Evolutionary conservation across 53 echinoderm and acorn worm genomes (phyloP).

Genomic region (Patiria pectinifera): DNA sequence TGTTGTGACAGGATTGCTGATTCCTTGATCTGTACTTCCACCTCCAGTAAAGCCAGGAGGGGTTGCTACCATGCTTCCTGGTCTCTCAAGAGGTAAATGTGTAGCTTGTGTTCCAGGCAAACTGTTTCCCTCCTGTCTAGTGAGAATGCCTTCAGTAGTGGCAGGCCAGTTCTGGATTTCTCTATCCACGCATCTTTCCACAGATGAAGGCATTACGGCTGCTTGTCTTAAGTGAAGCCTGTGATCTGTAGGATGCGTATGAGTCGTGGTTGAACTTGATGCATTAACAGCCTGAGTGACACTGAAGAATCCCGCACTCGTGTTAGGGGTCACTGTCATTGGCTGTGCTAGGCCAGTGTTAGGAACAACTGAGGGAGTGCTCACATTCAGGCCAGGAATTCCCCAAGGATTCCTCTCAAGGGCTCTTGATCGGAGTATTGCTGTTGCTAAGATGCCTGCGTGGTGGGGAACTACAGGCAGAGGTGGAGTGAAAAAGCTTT

Average conservation of each 20-base stretch:
- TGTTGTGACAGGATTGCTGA: conserved; percentile 1
- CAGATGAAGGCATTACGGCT: conserved; percentile 15
- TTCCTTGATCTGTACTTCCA: conserved; percentile 8
- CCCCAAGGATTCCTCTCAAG: conserved; percentile 58
- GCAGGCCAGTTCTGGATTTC: conserved; percentile 4
- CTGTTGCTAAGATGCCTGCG: conserved; percentile 51
- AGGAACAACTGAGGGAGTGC: conserved; percentile 10
- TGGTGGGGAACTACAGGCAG: conserved; percentile 48
- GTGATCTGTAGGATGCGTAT: conserved; percentile 15
- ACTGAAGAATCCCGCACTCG: not conserved
- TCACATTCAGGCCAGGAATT: conserved; percentile 26
- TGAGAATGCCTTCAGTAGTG: not conserved
- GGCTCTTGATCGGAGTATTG: conserved; percentile 61
- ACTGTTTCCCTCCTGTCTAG: not conserved
- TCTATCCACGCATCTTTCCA: conserved; percentile 23
- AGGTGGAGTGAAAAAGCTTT: conserved; percentile 27
- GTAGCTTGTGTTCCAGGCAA: conserved; percentile 1
- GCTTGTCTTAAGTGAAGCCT: conserved; percentile 27
- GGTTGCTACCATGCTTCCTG: not conserved
- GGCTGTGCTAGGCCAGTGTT: not conserved
- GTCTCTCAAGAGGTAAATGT: conserved; percentile 26
- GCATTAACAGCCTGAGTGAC: conserved; percentile 25
- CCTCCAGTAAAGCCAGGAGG: conserved; percentile 10
- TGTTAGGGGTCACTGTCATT: not conserved
- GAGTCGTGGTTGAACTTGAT: not conserved